Base-by-base conservation (phyloP, 2,888 invertebrate genomes). In the Horisme vitalbata region DNA sequence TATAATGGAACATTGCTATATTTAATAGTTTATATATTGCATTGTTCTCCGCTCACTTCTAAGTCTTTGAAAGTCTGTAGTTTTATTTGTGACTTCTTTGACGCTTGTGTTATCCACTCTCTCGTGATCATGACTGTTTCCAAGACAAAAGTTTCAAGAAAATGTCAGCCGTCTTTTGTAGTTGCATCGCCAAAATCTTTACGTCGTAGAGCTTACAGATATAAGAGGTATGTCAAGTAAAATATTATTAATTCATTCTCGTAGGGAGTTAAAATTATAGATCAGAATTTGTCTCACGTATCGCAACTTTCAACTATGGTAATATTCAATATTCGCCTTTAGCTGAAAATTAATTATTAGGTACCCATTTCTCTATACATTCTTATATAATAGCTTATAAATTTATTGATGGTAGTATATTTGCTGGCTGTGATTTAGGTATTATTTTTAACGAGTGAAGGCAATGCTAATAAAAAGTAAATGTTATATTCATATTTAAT, bases 121-220 rank as follows among this genome's bases (percentile, higher is more conserved):
- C 6, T 9, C 4, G n/a, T n/a, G 4, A 32, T 32, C 11, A 72
- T 71, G 72, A 45, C 56, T 9, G 20, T 37, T 24, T 33, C 28
- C 2, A 64, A 41, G 21, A 55, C 30, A 18, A 65, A 58, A 41
- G 21, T 58, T 20, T 34, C 41, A 1, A 63, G 44, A 32, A 71
- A 62, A 48, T 26, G 46, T 18, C 38, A 57, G 31, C 60, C 68
- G 0, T 54, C 59, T 15, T 67, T 56, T 33, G 49, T 63, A 26
- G 65, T 71, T 30, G 52, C 54, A 6, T 53, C 59, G 12, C 65
- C 61, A 20, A 61, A 63, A 11, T 45, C 49, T 28, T 44, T 65
- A 24, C 61, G 62, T 39, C 71, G 71, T 39, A 72, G 61, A 50
- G 65, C 61, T 50, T 61, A 55, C 20, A 65, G 52, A 47, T 38